These are phyloP conservation scores for Globia sparganii DNA, from an alignment of 2,888 invertebrate species.

Conservation along the genomic window DNA sequence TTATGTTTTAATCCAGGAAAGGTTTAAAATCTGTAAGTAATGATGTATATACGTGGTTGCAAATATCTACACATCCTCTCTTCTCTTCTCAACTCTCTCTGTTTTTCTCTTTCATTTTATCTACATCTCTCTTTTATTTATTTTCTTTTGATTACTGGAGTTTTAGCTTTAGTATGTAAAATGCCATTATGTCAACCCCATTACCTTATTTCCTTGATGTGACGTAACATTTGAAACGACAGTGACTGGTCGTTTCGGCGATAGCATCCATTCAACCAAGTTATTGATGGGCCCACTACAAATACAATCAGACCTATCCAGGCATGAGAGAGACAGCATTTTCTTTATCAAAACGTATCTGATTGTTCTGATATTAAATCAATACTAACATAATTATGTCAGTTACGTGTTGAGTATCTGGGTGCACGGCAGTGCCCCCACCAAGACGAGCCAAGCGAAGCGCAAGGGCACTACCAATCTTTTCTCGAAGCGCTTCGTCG, in stretches of 20 bases:
- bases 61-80: constrained; percentile 4
- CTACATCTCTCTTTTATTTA: background rate
- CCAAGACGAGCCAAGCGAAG: too few relatives aligned
- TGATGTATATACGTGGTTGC: background rate
- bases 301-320: constrained; percentile 39
- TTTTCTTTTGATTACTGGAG: background rate
- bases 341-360: constrained; percentile 53
- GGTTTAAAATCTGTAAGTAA: background rate
- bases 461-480: too few relatives aligned
- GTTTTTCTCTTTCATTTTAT: background rate
- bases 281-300: constrained; percentile 48
- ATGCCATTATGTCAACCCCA: constrained; percentile 11
- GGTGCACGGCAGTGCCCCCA: too few relatives aligned
- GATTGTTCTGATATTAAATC: constrained; percentile 51
- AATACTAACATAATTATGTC: constrained; percentile 45
- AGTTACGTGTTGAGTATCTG: constrained; percentile 18
- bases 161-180: background rate
- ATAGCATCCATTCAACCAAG: constrained; percentile 32
- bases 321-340: constrained; percentile 46
- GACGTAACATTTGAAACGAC: constrained; percentile 34
- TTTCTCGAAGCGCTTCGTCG: too few relatives aligned
- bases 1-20: background rate
- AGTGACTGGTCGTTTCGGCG: constrained; percentile 35
- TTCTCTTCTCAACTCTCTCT: background rate
- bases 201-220: constrained; percentile 29